phyloP scores from a whole-genome alignment of 2,113 vertebrate genomes.

The Dolichallabes microphthalmus region DNA sequence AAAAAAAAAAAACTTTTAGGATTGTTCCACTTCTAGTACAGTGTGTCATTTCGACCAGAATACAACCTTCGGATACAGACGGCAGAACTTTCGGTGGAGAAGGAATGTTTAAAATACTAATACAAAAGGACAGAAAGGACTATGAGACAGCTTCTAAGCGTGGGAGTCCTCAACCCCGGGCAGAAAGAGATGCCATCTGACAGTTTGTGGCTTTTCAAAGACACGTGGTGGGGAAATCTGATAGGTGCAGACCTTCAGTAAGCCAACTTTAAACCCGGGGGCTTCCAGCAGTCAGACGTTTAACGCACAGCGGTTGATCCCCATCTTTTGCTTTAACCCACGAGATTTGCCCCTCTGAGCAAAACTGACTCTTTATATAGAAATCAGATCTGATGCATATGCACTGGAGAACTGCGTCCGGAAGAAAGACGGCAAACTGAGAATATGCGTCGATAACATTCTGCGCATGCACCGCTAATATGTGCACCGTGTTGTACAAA shows the following conservation, averaged over 20 bases:
- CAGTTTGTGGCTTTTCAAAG: constrained; percentile 56
- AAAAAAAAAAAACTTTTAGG: background rate
- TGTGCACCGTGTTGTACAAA: constrained; percentile 14
- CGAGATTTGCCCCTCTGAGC: constrained; percentile 5
- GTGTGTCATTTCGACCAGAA: background rate
- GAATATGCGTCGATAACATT: too few relatives aligned
- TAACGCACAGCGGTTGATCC: constrained; percentile 45
- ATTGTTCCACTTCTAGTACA: background rate
- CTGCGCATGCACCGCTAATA: too few relatives aligned
- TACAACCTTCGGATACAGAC: background rate
- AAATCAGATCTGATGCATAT: background rate
- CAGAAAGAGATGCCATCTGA: constrained; percentile 44
- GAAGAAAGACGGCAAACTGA: background rate
- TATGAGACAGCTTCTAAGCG: constrained; percentile 32
- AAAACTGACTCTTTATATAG: background rate
- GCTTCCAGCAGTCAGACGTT: constrained; percentile 50
- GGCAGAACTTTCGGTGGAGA: background rate
- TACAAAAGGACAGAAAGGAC: constrained; percentile 32
- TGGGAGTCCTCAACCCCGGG: constrained; percentile 34
- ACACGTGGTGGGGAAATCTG: constrained; percentile 51
- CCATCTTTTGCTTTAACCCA: constrained; percentile 32
- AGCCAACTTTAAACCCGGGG: constrained; percentile 50
- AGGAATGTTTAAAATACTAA: constrained; percentile 1
- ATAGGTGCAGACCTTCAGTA: constrained; percentile 55
- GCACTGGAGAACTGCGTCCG: background rate